phyloP scores from a whole-genome alignment of 2,888 invertebrate species.

The Lasioglossum figueresi region DNA sequence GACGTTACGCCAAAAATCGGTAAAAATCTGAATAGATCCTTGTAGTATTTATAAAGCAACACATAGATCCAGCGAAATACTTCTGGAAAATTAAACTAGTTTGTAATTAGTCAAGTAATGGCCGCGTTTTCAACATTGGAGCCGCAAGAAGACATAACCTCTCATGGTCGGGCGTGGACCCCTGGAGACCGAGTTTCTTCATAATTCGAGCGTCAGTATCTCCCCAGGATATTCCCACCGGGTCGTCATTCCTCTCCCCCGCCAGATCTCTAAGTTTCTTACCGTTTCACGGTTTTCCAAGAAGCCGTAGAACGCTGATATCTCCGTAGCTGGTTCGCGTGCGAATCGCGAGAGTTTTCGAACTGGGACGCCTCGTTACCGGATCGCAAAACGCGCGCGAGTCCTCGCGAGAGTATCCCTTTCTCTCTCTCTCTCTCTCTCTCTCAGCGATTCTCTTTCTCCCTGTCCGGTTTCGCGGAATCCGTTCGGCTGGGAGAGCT shows the following conservation, averaged over 20 bases:
- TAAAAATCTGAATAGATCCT: background rate
- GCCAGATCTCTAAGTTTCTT: background rate
- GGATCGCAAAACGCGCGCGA: conserved; percentile 48
- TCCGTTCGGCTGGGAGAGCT: conserved; percentile 32
- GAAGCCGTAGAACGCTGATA: conserved; percentile 62
- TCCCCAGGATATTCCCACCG: conserved; percentile 50
- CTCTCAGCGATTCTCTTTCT: background rate
- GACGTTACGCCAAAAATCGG: too few relatives aligned
- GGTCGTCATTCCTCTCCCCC: conserved; percentile 12
- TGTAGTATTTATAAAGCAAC: background rate
- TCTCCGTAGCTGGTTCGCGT: conserved; percentile 46
- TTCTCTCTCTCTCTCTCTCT: background rate
- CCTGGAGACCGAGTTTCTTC: conserved; percentile 62
- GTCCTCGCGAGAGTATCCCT: conserved; percentile 35
- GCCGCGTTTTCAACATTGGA: too few relatives aligned
- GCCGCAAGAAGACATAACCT: background rate
- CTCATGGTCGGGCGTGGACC: background rate
- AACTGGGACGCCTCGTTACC: conserved; percentile 67
- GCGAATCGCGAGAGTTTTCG: conserved; percentile 64
- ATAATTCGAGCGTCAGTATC: conserved; percentile 62
- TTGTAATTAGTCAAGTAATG: background rate
- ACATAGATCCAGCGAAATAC: background rate
- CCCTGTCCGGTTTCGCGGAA: conserved; percentile 57
- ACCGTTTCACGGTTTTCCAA: conserved; percentile 44
- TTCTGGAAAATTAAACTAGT: background rate